Conservation (phyloP, 2,797 vertebrate species). For the Brachyalestes nurse region DNA sequence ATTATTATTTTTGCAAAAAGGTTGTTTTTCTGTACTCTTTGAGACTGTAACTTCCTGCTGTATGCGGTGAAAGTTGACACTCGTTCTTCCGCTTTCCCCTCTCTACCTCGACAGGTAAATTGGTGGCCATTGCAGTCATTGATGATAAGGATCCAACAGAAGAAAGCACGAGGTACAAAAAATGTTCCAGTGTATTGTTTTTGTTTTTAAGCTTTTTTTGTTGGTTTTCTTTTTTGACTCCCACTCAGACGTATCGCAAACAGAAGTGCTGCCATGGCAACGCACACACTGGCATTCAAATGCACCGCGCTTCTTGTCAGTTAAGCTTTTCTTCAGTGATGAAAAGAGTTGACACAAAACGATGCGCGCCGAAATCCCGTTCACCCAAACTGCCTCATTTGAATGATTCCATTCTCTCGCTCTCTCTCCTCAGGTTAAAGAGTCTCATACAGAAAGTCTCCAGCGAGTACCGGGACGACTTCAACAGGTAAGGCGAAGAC, state of each 20-base stretch:
- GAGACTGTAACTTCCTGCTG: not conserved
- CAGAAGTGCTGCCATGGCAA: slow-evolving; percentile 41
- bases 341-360: slow-evolving; percentile 17
- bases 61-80: slow-evolving; percentile 47
- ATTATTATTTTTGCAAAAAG: no score
- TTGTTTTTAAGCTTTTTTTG: not conserved
- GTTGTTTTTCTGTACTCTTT: not conserved
- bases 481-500: slow-evolving; percentile 84
- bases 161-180: slow-evolving; percentile 88
- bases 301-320: slow-evolving; percentile 36
- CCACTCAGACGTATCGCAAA: slow-evolving; percentile 51
- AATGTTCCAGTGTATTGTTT: not conserved
- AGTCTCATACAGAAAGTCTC: slow-evolving; percentile 90
- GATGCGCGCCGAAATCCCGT: slow-evolving; percentile 43
- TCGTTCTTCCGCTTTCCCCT: slow-evolving; percentile 11
- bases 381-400: not conserved
- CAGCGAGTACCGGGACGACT: slow-evolving; percentile 89
- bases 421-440: slow-evolving; percentile 83
- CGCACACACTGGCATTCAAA: slow-evolving; percentile 45
- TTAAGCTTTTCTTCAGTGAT: not conserved
- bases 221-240: slow-evolving; percentile 40
- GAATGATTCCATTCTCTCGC: slow-evolving; percentile 10
- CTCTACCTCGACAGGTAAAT: slow-evolving; percentile 84
- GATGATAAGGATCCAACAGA: slow-evolving; percentile 91
- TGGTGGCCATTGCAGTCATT: slow-evolving; percentile 92